phyloP scores from a whole-genome alignment of 2,113 vertebrate genomes.

The Peromyscus leucopus region DNA sequence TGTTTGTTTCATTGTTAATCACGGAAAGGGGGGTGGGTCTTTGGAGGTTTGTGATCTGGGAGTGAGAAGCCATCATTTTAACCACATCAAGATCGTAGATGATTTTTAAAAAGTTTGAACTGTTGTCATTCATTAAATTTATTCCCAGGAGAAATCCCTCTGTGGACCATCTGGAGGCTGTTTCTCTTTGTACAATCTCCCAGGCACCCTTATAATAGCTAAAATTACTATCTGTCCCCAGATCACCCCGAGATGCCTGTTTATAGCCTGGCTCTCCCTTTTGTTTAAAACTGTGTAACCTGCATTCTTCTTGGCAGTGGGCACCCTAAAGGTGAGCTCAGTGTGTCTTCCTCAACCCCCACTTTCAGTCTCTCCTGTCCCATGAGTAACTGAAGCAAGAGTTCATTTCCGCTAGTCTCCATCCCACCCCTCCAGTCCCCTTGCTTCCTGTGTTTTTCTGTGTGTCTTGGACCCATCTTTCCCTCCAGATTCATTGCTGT shows the following conservation, averaged over 20 bases:
- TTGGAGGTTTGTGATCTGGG: not conserved
- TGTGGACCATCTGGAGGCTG: not conserved
- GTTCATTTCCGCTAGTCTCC: not conserved
- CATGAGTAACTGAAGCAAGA: fast-evolving
- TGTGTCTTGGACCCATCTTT: not conserved
- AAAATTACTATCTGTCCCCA: not conserved
- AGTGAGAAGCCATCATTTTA: slow-evolving; percentile 23
- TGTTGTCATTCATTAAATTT: slow-evolving; percentile 29
- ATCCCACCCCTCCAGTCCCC: not conserved
- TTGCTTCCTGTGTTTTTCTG: not conserved
- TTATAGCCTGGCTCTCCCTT: not conserved
- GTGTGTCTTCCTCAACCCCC: not conserved
- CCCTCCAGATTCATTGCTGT: not conserved
- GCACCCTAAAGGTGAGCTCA: not conserved
- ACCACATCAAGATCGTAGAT: not conserved
- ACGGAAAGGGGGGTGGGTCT: not conserved
- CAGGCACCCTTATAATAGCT: slow-evolving; percentile 1
- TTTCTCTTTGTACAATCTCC: not conserved
- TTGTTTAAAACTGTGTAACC: not conserved
- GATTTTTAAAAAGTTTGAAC: not conserved
- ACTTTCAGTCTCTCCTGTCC: not conserved
- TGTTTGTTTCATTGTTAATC: not conserved
- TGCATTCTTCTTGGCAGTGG: not conserved
- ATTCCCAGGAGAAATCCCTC: slow-evolving; percentile 5
- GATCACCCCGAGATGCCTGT: not conserved